Base-by-base conservation (phyloP, 2,797 vertebrate genomes). In the Luscinia megarhynchos region DNA sequence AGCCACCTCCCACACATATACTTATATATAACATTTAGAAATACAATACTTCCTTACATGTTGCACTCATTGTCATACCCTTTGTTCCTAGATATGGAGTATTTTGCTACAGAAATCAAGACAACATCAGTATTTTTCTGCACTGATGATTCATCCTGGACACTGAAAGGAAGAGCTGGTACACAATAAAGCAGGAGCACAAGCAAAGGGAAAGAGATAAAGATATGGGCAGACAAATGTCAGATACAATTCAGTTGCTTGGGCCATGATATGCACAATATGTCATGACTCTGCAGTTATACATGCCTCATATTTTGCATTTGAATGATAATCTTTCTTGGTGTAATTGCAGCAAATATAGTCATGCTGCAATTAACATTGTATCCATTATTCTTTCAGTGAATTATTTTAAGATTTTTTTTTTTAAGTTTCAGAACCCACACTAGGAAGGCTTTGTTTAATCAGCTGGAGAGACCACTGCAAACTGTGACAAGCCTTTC, bases 21-120 rank as follows among this genome's bases (percentile, higher is more conserved):
- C 36, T 82, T 84, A 81, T 54, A 93, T 86, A 78, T 94, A 96
- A 58, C 67, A 57, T 70, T 94, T 77, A 93, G 94, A 93, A 95
- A 94, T 54, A 84, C 69, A 96, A 86, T 95, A 93, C 79, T 94
- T 93, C 79, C 83, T 95, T 76, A 79, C 73, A 67, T 70, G 53
- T 73, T 85, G 50, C 36, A 53, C 48, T 86, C 76, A 54, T 43
- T 93, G 79, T 84, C 70, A 76, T 38, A 84, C 14, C 53, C 40
- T 81, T 94, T 88, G 59, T 88, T 87, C 41, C 70, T 74, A 76
- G 59, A 53, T 88, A 59, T 11, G 18, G 43, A 80, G 24, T 54
- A 84, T 80, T 88, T 89, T 89, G 63, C 57, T 90, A 43, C 26
- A 85, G 68, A 90, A 82, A 73, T 45, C 34, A 92, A 72, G 85